Evolutionary conservation across 2,113 vertebrate species (phyloP).

Genomic region (Scatophagus argus): DNA sequence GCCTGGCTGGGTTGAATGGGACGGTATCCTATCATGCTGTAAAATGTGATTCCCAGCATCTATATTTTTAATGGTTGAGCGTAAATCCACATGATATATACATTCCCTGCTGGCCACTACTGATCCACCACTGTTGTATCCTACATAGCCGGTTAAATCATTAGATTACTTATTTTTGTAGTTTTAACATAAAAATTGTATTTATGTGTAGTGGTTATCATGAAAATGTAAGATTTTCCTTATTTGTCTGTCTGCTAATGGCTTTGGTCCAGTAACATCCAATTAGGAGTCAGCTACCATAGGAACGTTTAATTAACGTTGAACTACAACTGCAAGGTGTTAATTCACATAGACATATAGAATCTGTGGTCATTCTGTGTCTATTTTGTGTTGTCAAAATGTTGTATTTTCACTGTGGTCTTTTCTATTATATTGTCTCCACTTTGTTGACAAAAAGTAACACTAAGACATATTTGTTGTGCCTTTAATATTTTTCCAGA

Average conservation of each 20-base stretch:
- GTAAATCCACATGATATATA: conserved; percentile 78
- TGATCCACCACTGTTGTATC: conserved; percentile 21
- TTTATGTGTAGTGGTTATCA: not conserved
- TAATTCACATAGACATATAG: not conserved
- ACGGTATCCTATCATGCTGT: conserved; percentile 57
- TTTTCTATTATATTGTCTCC: no score
- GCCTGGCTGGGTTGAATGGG: conserved; percentile 9
- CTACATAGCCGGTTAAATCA: conserved; percentile 6
- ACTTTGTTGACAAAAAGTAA: conserved; percentile 26
- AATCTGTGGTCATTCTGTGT: not conserved
- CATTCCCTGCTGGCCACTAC: conserved; percentile 6
- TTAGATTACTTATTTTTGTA: not conserved
- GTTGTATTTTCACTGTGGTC: not conserved
- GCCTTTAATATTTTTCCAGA: conserved; percentile 25
- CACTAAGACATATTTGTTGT: conserved; percentile 21
- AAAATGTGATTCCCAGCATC: conserved; percentile 69
- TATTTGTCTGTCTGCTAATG: not conserved
- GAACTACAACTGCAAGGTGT: not conserved
- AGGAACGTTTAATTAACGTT: not conserved
- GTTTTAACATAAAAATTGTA: not conserved
- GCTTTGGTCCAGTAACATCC: not conserved
- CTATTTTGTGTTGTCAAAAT: conserved; percentile 8
- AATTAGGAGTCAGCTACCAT: not conserved
- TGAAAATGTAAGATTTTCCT: not conserved
- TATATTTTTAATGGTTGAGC: conserved; percentile 76